Base-by-base conservation (phyloP, 2,797 vertebrate genomes). In the Emys orbicularis region DNA sequence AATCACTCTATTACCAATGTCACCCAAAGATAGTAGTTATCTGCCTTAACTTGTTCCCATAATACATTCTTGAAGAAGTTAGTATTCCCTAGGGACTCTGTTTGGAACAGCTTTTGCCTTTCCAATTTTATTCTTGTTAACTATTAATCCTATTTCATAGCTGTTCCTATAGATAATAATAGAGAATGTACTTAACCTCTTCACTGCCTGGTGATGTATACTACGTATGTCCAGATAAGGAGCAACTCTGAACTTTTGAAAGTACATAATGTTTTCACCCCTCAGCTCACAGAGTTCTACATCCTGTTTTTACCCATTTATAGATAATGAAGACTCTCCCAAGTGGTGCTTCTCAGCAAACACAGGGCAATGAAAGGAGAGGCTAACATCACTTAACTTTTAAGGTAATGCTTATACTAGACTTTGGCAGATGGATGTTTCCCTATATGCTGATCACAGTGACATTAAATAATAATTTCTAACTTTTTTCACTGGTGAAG, bases 91-190 rank as follows among this genome's bases (percentile, higher is more conserved):
- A 76, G 68, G 19, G 16, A 88, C 65, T 84, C 21, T 50, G 82
- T 94, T 68, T 59, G 93, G 65, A 97, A 82, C 57, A 93, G 84
- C 41, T 95, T 41, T 84, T 94, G 65, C 47, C 76, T 88, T 97
- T 96, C 79, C 84, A 91, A 23, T 95, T 94, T 97, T 94, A 87
- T 93, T 61, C 49, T 89, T 0, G 0, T 89, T 90, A 86, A 68
- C 41, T 65, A 84, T 82, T 94, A 91, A 87, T 90, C 31, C 68
- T 80, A 93, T 96, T 89, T 68, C 65, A 84, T 84, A 77, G 31
- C 82, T 95, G 72, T 88, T 95, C 90, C 53, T 87, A 1, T 50
- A 84, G n/a, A 72, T 88, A 89, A 76, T 50, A 93, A 44, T 54
- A 86, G 34, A 5, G 29, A 65, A 10, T 10, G 3, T 61, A 44